phyloP scores from a whole-genome alignment of 2,113 vertebrate genomes.

The Uropsilus gracilis region DNA sequence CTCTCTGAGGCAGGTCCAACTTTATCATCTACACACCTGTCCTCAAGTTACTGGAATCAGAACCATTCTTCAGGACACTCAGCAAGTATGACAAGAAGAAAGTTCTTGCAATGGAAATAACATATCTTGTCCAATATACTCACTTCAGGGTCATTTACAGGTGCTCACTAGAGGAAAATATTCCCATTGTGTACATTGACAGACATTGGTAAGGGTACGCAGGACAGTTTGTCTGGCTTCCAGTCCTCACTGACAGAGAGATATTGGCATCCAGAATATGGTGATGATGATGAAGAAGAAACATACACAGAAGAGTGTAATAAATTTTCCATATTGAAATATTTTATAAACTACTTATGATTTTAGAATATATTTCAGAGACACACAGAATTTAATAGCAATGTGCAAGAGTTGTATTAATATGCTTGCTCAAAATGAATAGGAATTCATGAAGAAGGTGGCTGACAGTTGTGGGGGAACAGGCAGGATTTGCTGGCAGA shows the following conservation, averaged over 20 bases:
- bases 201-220: neutral
- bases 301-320: neutral
- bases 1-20: neutral
- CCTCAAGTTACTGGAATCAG: neutral
- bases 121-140: neutral
- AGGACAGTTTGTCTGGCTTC: neutral
- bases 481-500: neutral
- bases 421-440: neutral
- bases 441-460: neutral
- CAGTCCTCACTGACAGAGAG: neutral
- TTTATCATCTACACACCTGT: neutral
- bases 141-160: neutral
- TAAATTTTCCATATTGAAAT: conserved; percentile 23
- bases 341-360: neutral
- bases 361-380: conserved; percentile 42
- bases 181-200: neutral
- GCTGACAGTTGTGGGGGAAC: neutral
- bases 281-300: neutral
- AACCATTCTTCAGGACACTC: neutral
- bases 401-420: neutral
- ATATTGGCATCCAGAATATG: neutral
- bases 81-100: neutral
- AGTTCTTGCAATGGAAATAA: neutral
- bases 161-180: neutral
- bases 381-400: neutral